Evolutionary conservation across 2,113 vertebrate genomes (phyloP).

Genomic region (Lutjanus erythropterus): DNA sequence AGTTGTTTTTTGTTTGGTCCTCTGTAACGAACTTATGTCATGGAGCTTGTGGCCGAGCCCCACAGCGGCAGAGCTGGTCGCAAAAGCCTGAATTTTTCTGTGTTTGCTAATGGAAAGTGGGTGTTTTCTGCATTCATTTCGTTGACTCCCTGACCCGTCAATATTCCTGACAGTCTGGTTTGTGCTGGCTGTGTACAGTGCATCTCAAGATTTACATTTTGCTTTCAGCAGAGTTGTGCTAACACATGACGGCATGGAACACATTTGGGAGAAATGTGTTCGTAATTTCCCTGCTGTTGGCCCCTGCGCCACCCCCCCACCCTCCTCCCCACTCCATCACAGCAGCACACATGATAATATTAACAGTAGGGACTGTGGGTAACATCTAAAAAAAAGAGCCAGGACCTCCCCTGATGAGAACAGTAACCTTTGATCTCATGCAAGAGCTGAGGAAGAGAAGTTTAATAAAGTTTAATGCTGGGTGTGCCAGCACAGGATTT

Average conservation of each 20-base stretch:
- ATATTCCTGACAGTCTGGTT: constrained; percentile 56
- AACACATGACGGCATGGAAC: constrained; percentile 76
- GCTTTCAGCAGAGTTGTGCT: constrained; percentile 58
- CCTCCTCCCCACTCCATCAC: constrained; percentile 1
- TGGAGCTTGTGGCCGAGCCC: constrained; percentile 3
- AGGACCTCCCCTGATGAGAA: constrained; percentile 49
- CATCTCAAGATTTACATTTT: constrained; percentile 64
- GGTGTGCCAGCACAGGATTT: constrained; percentile 1
- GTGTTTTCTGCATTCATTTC: constrained; percentile 45
- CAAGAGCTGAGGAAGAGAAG: constrained; percentile 20
- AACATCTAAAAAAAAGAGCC: constrained; percentile 33
- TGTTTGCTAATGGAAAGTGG: constrained; percentile 61
- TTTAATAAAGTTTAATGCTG: constrained; percentile 19
- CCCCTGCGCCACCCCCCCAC: constrained; percentile 18
- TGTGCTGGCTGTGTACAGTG: constrained; percentile 56
- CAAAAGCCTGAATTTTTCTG: constrained; percentile 47
- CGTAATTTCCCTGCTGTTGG: constrained; percentile 62
- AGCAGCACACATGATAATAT: constrained; percentile 55
- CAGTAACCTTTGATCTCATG: constrained; percentile 36
- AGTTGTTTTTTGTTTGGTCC: constrained; percentile 7
- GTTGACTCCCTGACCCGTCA: constrained; percentile 60
- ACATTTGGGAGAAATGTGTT: constrained; percentile 76
- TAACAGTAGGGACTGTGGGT: constrained; percentile 57
- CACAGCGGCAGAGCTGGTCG: neutral
- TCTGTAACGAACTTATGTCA: neutral